Percentiles rank a stretch among this genome's conserved stretches.
These are phyloP conservation scores for Rhysida immarginata DNA, from an alignment of 1,140 invertebrate species.

Conservation along the genomic window DNA sequence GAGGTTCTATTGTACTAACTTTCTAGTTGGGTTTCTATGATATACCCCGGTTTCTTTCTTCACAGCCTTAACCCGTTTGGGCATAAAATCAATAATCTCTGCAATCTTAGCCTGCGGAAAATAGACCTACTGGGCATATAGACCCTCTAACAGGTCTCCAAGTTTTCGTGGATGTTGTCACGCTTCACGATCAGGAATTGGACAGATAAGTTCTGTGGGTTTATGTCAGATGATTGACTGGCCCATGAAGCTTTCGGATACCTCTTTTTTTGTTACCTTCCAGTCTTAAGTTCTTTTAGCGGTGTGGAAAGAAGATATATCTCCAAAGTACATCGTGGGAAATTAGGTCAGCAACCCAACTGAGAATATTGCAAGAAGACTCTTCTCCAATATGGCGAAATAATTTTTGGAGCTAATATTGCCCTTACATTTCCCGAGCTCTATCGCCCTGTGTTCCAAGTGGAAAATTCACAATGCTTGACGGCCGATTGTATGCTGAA, in stretches of 20 bases:
- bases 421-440: neutral
- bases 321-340: neutral
- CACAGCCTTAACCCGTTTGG: neutral
- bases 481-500: too few relatives aligned
- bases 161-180: neutral
- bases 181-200: neutral
- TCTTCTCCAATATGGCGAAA: neutral
- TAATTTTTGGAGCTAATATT: neutral
- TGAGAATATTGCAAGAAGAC: neutral
- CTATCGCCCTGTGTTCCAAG: neutral
- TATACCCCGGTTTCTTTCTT: neutral
- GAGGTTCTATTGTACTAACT: too few relatives aligned
- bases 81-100: neutral
- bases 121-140: neutral
- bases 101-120: neutral
- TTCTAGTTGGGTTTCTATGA: too few relatives aligned
- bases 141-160: neutral
- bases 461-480: neutral
- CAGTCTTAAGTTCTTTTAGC: neutral
- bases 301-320: neutral
- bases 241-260: neutral
- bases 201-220: neutral
- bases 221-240: neutral
- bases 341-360: neutral
- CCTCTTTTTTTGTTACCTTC: neutral